phyloP scores from a whole-genome alignment of 2,888 invertebrate species.

The Ptychoptera albimana region DNA sequence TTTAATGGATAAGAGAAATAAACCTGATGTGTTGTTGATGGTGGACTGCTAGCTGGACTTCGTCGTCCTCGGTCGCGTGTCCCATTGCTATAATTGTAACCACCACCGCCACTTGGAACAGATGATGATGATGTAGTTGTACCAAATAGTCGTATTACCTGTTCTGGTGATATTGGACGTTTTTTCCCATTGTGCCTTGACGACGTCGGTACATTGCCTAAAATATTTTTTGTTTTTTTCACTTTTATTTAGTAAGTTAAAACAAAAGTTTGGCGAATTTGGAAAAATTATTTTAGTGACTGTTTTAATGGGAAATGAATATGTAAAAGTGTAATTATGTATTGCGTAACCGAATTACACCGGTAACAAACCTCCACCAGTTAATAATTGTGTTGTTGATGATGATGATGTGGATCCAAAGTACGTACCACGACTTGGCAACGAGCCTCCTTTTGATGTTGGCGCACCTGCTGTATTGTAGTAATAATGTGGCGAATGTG shows the following conservation, averaged over 20 bases:
- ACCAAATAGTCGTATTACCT: conserved; percentile 51
- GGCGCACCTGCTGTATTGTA: conserved; percentile 28
- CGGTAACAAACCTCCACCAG: conserved; percentile 10
- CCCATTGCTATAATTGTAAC: conserved; percentile 31
- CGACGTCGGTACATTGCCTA: conserved; percentile 23
- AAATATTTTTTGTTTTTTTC: background rate
- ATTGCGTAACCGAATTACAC: background rate
- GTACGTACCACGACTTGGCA: conserved; percentile 42
- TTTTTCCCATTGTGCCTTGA: conserved; percentile 46
- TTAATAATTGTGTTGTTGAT: conserved; percentile 7
- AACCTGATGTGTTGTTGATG: conserved; percentile 62
- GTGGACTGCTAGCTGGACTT: conserved; percentile 61
- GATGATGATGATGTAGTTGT: conserved; percentile 36
- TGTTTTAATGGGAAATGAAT: too few relatives aligned
- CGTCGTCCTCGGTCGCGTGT: conserved; percentile 28
- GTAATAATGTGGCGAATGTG: conserved; percentile 46
- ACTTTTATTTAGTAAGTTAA: background rate
- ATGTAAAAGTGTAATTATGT: too few relatives aligned
- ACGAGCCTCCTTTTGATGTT: conserved; percentile 27
- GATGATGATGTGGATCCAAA: conserved; percentile 44
- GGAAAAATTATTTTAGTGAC: too few relatives aligned
- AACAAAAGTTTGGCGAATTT: too few relatives aligned
- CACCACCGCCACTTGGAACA: conserved; percentile 32
- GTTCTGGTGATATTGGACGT: conserved; percentile 72
- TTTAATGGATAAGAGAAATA: too few relatives aligned